A percentile compares a stretch with the other conserved stretches of the same genome.
Evolutionary conservation across 37 sponge, comb jelly and placozoan species (phyloP).

Genomic region (Geodia barretti): DNA sequence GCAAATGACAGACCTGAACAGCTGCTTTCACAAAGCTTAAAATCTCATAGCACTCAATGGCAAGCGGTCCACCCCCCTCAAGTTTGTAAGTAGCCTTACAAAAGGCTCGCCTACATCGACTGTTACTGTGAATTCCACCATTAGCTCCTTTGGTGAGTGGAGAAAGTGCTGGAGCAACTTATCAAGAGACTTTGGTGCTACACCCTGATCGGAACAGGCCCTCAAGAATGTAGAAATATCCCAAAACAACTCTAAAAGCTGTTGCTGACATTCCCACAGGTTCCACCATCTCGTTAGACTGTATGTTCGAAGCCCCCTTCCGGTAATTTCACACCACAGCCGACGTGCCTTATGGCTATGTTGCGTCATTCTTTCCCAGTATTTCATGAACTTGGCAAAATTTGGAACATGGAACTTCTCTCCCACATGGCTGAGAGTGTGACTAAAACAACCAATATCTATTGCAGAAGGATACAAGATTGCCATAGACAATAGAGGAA

Average conservation of each 20-base stretch:
- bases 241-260: too few relatives aligned
- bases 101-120: too few relatives aligned
- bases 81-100: too few relatives aligned
- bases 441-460: constrained; percentile 1
- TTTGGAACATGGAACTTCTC: background rate
- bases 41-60: constrained; percentile 31
- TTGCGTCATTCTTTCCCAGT: constrained; percentile 13
- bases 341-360: constrained; percentile 14
- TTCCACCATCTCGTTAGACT: constrained; percentile 14
- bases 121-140: too few relatives aligned
- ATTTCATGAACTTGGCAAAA: constrained; percentile 8
- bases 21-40: constrained; percentile 20
- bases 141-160: too few relatives aligned
- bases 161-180: too few relatives aligned
- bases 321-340: constrained; percentile 13
- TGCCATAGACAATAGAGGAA: too few relatives aligned
- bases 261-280: constrained; percentile 8
- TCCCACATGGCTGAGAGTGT: constrained; percentile 6
- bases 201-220: too few relatives aligned
- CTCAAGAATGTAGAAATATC: too few relatives aligned
- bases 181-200: too few relatives aligned
- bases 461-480: background rate
- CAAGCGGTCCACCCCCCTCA: constrained; percentile 49
- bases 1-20: constrained; percentile 20
- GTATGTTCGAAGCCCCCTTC: constrained; percentile 12